phyloP scores from a whole-genome alignment of 2,113 vertebrate species.

The Alethe diademata region DNA sequence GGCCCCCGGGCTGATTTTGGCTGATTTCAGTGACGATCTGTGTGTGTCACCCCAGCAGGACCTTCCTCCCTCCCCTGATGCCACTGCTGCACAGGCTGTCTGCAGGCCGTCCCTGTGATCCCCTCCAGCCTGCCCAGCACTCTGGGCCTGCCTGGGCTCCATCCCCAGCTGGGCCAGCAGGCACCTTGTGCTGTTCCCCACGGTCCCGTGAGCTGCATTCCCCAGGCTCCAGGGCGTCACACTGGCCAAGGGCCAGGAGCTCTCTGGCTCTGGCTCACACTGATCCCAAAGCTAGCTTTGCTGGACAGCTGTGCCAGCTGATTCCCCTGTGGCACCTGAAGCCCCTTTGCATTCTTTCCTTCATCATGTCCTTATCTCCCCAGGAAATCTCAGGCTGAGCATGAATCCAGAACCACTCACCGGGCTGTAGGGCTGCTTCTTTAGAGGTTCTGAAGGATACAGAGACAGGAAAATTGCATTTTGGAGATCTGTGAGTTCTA shows the following conservation, averaged over 20 bases:
- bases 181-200: not conserved
- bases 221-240: not conserved
- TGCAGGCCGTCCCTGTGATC: not conserved
- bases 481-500: not conserved
- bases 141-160: not conserved
- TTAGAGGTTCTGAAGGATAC: not conserved
- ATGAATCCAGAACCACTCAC: not conserved
- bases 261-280: not conserved
- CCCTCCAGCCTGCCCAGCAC: fast-evolving
- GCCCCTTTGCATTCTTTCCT: not conserved
- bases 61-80: not conserved
- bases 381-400: not conserved
- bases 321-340: not conserved
- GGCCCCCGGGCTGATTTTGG: not conserved
- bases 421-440: not conserved
- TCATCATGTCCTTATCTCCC: not conserved
- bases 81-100: not conserved
- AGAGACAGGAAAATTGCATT: not conserved
- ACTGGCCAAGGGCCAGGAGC: not conserved
- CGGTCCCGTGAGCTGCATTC: not conserved
- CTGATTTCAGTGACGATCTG: not conserved
- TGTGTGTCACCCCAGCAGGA: fast-evolving
- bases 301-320: not conserved
- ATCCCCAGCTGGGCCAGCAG: not conserved
- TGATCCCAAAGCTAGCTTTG: not conserved